Evolutionary conservation across 2,888 invertebrate genomes (phyloP), one percentile per base, ranked within the genome.

Genomic region (Lottia gigantea): DNA sequence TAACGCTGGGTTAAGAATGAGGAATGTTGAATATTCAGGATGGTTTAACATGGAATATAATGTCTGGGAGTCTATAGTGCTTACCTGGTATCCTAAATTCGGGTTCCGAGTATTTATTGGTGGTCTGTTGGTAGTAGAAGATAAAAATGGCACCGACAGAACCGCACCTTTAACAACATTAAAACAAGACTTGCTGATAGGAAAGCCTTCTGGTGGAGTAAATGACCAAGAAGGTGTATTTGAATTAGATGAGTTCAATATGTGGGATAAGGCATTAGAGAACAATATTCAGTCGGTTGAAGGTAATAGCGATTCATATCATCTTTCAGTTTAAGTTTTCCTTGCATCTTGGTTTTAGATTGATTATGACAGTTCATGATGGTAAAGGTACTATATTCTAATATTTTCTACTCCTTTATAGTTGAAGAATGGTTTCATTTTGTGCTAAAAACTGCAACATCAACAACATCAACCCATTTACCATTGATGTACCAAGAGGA

Each of bases 11-110:
- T 47, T 70, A 14, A 64, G 69, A 16, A 71, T 68, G 23, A 46
- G 61, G 12, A 64, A 45, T 25, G 40, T 62, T 26, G 74, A 74
- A 66, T 76, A 73, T 45, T 64, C 40, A 12, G 73, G 71, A 15
- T 73, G 72, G 70, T 76, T 76, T 63, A 74, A 76, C 63, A 14
- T 76, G 19, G 67, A 71, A 25, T 62, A 70, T 23, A n/a, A 49
- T 15, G 46, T 68, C n/a, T 76, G 76, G 76, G 70, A 49, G 6
- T 68, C 73, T 19, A 46, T 76, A 12, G 47, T 68, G 19, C 67
- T 72, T 7, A 68, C 71, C 2, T 76, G 68, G 66, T 71, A 73
- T 61, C 66, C 66, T 14, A 64, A 64, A 26, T 69, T 73, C 65
- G 74, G 74, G 7, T 63, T 74, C 45, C 64, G 68, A 23, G 70